Conservation (phyloP, 1,140 invertebrate genomes). For the Drosophila triauraria region DNA sequence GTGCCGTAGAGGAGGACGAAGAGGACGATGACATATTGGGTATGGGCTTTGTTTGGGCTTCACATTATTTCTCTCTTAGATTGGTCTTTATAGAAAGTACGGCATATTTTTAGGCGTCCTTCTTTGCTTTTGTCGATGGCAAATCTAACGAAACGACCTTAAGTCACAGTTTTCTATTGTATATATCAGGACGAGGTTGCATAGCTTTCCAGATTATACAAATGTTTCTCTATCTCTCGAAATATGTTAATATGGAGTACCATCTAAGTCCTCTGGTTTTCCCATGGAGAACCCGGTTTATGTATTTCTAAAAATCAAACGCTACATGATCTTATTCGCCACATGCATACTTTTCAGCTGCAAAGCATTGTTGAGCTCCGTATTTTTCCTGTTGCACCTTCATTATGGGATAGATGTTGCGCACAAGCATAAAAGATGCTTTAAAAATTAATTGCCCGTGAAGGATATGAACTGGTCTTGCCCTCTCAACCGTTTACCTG, state of each 20-base stretch:
- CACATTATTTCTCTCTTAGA: not conserved
- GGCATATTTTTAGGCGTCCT: not conserved
- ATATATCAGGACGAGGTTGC: not conserved
- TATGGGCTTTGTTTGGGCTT: constrained; percentile 7
- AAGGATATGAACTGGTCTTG: not conserved
- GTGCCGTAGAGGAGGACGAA: constrained; percentile 55
- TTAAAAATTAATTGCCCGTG: not conserved
- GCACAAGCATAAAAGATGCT: not conserved
- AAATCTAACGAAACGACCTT: too few species aligned
- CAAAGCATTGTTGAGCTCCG: not conserved
- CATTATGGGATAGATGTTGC: not conserved
- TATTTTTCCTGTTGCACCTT: not conserved
- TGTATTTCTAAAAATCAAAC: not conserved
- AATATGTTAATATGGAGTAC: not conserved
- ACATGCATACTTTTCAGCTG: constrained; percentile 57
- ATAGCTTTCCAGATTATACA: not conserved
- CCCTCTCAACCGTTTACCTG: not conserved
- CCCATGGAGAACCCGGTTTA: not conserved
- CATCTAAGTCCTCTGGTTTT: not conserved
- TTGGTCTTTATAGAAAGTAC: not conserved
- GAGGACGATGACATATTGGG: constrained; percentile 50
- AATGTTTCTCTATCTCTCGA: not conserved
- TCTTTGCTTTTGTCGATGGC: too few species aligned
- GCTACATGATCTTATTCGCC: not conserved
- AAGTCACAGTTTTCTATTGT: not conserved